Base-by-base conservation (phyloP, 2,797 vertebrate genomes). In the Morus bassanus region DNA sequence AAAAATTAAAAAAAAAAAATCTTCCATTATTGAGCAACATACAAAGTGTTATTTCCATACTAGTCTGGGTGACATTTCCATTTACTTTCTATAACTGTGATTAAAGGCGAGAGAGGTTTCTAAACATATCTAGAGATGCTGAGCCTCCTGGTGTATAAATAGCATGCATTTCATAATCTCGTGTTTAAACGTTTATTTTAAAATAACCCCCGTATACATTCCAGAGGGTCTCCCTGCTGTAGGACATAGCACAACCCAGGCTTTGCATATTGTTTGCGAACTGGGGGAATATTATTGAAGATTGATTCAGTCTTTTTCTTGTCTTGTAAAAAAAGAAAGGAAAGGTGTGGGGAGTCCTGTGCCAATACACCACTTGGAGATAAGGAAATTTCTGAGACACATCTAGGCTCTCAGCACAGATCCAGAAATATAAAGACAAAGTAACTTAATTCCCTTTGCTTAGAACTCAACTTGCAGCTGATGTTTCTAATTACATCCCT, bases 41-140 rank as follows among this genome's bases (percentile, higher is more conserved):
- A 72, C 14, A 92, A 92, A 95, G 50, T 57, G 45, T 91, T 93
- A 84, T 92, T 97, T 96, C 93, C 77, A 80, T 95, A 93, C 91
- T 69, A 92, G 96, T 92, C 96, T 96, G 95, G 94, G 95, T 96
- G 95, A 96, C 97, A 96, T 96, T 96, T 97, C 96, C 93, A 97
- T 97, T 97, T 97, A 95, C 88, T 96, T 97, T 95, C 96, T 96
- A 91, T 94, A 96, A 97, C 95, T 78, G 94, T 88, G 95, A 96
- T 94, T 96, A 95, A 97, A 97, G 95, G 90, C 82, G 43, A 93
- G 93, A 94, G 95, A 97, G 94, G 91, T 95, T 97, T 97, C 97
- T 98, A 98, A 97, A 98, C 97, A 97, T 97, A 97, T 96, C 97
- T 95, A 89, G 96, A 95, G 96, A 97, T 94, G 93, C 92, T 97